Evolutionary conservation across 2,888 invertebrate species (phyloP), one percentile per base, ranked within the genome.

Genomic region (Barypeithes pellucidus): DNA sequence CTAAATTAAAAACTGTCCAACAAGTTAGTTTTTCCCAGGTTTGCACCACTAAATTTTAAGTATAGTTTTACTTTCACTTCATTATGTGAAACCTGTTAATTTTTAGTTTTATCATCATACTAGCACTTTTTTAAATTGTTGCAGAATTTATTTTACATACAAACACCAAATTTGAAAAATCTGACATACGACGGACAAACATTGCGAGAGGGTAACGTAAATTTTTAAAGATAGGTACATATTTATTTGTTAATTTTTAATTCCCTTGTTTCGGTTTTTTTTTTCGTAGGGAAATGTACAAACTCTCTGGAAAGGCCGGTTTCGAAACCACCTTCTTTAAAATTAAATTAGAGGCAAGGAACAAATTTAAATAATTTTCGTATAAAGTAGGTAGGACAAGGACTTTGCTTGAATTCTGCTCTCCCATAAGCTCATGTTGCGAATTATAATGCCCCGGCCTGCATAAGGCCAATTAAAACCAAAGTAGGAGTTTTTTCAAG

Each of bases 401-500:
- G 74, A 61, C 68, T 75, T 73, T 72, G 70, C 70, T 71, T 76
- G 76, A 75, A 76, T 78, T 76, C 73, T 74, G 66, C 70, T 72
- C 70, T 75, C 67, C 69, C 63, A 69, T 67, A 72, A 72, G 74
- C 75, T 66, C 74, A 57, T 68, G 77, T 77, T 76, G 72, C 77
- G 67, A 45, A 76, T 72, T 73, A 72, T 78, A 77, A 75, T 75
- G 74, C n/a, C 33, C 29, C 18, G 9, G 33, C 36, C 54, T 57
- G 16, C 54, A 57, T 16, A 57, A 57, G 18, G 16, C 33, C 29
- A 54, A 54, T 54, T 54, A 54, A 54, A 54, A 29, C 70, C 76
- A 65, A 77, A 76, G 75, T 71, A 71, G 73, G 75, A 77, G 73
- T 78, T 76, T 47, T 54, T 76, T 77, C 75, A 76, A 71, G 61